A percentile compares a stretch with the other conserved stretches of the same genome.
phyloP scores from a whole-genome alignment of 2,797 vertebrate genomes.

The Cebuella pygmaea region DNA sequence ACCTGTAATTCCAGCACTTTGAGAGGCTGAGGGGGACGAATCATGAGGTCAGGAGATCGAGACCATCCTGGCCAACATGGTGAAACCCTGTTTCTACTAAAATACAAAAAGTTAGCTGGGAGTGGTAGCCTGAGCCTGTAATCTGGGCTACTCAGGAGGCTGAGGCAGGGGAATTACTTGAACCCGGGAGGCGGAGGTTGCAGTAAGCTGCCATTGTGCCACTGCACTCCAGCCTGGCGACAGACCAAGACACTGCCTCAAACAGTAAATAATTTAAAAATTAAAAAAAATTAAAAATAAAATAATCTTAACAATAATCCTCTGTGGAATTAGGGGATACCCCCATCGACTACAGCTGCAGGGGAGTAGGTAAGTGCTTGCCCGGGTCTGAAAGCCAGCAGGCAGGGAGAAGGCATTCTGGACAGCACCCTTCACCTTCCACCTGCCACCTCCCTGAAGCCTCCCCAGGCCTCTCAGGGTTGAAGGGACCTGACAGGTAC shows the following conservation, averaged over 20 bases:
- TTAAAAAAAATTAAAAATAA: background rate
- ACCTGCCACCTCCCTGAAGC: background rate
- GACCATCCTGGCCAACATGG: too few species aligned
- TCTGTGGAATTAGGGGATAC: background rate
- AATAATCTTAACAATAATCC: background rate
- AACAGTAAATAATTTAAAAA: too few species aligned
- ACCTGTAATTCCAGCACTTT: too few species aligned
- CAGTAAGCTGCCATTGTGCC: background rate
- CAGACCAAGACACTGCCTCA: background rate
- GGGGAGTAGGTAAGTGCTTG: background rate
- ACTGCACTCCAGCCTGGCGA: background rate
- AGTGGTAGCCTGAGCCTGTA: too few species aligned
- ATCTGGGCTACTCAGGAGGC: background rate
- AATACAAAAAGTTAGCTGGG: too few species aligned
- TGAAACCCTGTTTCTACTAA: too few species aligned
- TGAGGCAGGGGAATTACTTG: background rate
- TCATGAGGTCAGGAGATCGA: too few species aligned
- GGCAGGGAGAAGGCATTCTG: background rate
- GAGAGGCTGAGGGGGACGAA: too few species aligned
- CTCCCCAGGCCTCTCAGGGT: background rate
- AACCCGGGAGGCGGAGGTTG: background rate
- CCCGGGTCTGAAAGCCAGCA: background rate
- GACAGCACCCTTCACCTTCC: background rate
- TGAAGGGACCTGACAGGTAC: background rate
- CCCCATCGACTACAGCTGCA: background rate